Conservation (phyloP, 2,797 vertebrate genomes). For the Linurgus olivaceus region DNA sequence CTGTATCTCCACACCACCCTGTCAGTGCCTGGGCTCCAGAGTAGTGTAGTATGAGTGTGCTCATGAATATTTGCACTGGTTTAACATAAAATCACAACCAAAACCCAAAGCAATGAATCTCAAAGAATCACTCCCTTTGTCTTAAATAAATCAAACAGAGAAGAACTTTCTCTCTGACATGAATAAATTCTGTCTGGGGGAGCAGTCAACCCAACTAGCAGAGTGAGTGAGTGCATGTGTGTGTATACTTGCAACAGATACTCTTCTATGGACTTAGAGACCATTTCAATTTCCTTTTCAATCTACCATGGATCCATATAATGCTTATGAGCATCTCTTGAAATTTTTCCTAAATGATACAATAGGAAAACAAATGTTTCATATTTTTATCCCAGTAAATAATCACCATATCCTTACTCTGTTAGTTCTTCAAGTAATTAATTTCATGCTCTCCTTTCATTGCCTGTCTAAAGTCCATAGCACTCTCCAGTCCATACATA, state of each 20-base stretch:
- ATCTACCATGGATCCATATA: not conserved
- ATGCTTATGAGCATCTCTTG: not conserved
- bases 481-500: not conserved
- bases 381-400: not conserved
- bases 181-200: not conserved
- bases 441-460: not conserved
- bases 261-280: not conserved
- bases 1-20: not conserved
- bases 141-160: not conserved
- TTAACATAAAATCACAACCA: not conserved
- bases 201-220: not conserved
- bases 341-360: not conserved
- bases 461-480: not conserved
- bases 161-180: not conserved
- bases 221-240: not conserved
- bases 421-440: not conserved
- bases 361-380: not conserved
- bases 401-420: not conserved
- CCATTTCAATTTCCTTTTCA: not conserved
- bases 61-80: not conserved
- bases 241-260: not conserved
- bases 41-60: accelerated
- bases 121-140: not conserved
- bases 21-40: not conserved
- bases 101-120: not conserved